Evolutionary conservation across 2,888 invertebrate species (phyloP).

Genomic region (Drosophila lutescens): DNA sequence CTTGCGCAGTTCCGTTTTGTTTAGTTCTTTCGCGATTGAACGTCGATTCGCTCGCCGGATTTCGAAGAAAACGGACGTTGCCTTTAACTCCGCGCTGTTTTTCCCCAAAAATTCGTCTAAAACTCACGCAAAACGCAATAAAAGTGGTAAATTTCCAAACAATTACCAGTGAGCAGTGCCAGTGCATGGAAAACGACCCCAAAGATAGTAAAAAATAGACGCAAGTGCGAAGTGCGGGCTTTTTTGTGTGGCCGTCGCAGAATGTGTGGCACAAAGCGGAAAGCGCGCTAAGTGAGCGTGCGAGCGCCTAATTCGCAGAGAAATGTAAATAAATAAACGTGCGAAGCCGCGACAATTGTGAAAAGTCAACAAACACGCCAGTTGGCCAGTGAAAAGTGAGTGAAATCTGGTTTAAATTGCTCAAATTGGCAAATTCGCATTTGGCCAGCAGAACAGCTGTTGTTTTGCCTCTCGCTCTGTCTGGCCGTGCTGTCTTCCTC

Average conservation of each 20-base stretch:
- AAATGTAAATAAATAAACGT: constrained; percentile 73
- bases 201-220: not conserved
- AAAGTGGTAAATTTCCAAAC: constrained; percentile 26
- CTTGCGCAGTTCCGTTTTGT: constrained; percentile 21
- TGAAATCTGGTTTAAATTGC: constrained; percentile 8
- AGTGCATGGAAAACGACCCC: constrained; percentile 3
- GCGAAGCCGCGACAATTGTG: constrained; percentile 10
- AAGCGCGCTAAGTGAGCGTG: constrained; percentile 62
- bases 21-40: constrained; percentile 9
- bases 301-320: constrained; percentile 38
- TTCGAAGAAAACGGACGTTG: constrained; percentile 39
- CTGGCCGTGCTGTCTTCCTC: constrained; percentile 28
- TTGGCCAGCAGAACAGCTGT: constrained; percentile 63
- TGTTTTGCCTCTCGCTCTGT: constrained; percentile 43
- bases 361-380: constrained; percentile 11
- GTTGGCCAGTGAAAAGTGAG: constrained; percentile 35
- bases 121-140: constrained; percentile 30
- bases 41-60: not conserved
- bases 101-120: constrained; percentile 16
- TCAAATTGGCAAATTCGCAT: constrained; percentile 5
- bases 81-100: not conserved
- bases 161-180: constrained; percentile 8
- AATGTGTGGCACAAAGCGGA: constrained; percentile 61
- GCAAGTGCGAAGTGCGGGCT: constrained; percentile 7
- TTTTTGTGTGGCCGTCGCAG: constrained; percentile 26